Percentiles rank a stretch among this genome's conserved stretches.
Evolutionary conservation across 2,113 vertebrate genomes (phyloP).

Genomic region (Labeo rohita): DNA sequence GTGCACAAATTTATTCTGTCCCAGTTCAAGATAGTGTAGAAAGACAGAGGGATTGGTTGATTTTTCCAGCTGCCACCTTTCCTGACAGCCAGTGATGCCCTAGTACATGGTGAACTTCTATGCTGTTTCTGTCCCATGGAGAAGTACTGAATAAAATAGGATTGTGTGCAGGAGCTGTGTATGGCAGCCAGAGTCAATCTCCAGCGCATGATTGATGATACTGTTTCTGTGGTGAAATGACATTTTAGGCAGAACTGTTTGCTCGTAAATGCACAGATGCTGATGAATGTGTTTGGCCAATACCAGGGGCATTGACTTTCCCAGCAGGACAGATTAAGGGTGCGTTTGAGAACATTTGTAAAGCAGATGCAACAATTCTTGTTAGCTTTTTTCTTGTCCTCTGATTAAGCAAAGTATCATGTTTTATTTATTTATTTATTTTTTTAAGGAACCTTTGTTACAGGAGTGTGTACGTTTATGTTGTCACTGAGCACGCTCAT

Average conservation of each 20-base stretch:
- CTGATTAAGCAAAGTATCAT: background rate
- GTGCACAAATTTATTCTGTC: conserved; percentile 5
- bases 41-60: background rate
- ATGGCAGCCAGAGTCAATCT: background rate
- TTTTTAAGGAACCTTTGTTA: background rate
- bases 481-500: background rate
- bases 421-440: background rate
- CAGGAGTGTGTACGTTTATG: background rate
- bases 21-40: conserved; percentile 18
- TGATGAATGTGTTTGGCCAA: conserved; percentile 55
- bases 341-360: background rate
- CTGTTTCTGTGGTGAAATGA: conserved; percentile 40
- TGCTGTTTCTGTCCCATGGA: background rate
- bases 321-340: conserved; percentile 39
- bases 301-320: conserved; percentile 4
- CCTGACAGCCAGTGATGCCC: background rate
- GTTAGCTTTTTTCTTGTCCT: background rate
- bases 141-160: background rate
- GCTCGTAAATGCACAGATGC: conserved; percentile 41
- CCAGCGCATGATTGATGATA: conserved; percentile 47
- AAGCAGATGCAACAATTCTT: background rate
- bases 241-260: conserved; percentile 35
- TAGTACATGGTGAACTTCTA: background rate
- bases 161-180: background rate
- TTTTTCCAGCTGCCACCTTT: background rate